These are phyloP conservation scores for Drosophila nannoptera DNA, from an alignment of 1,140 invertebrate species.

Conservation along the genomic window DNA sequence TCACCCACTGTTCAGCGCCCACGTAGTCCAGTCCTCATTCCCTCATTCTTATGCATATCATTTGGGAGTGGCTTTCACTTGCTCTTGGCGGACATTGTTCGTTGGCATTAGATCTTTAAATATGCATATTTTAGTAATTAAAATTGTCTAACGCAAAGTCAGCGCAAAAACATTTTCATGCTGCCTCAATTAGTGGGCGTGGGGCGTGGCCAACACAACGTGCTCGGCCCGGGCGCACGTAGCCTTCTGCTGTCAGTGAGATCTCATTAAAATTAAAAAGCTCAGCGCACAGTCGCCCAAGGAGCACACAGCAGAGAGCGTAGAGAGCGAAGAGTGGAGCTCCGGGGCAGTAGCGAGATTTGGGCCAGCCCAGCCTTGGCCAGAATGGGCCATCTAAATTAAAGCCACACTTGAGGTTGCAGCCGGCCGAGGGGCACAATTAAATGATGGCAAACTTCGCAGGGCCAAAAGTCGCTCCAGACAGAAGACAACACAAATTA, in stretches of 20 bases:
- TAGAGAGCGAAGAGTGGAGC: constrained; percentile 8
- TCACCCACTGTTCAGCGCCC: no score
- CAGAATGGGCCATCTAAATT: constrained; percentile 38
- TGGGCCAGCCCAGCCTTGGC: constrained; percentile 22
- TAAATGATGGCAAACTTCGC: constrained; percentile 68
- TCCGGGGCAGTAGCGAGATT: constrained; percentile 29
- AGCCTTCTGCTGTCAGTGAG: constrained; percentile 52
- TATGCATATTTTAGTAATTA: constrained; percentile 76
- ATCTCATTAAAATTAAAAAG: constrained; percentile 77
- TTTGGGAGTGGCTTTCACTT: constrained; percentile 24
- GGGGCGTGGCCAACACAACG: constrained; percentile 56
- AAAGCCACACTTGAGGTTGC: constrained; percentile 57
- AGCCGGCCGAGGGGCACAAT: constrained; percentile 44
- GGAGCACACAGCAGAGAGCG: neutral
- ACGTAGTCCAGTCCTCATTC: no score
- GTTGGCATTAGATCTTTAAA: constrained; percentile 58
- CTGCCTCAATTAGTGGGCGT: constrained; percentile 67
- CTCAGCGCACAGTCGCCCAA: constrained; percentile 45
- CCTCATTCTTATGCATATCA: constrained; percentile 24
- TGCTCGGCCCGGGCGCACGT: constrained; percentile 46
- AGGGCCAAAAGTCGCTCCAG: constrained; percentile 38
- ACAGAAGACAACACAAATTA: constrained; percentile 33
- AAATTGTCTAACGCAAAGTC: constrained; percentile 53
- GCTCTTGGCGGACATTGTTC: constrained; percentile 45
- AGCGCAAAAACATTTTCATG: constrained; percentile 65